Base-by-base conservation (phyloP, 1,140 invertebrate species). In the Oedothorax gibbosus region DNA sequence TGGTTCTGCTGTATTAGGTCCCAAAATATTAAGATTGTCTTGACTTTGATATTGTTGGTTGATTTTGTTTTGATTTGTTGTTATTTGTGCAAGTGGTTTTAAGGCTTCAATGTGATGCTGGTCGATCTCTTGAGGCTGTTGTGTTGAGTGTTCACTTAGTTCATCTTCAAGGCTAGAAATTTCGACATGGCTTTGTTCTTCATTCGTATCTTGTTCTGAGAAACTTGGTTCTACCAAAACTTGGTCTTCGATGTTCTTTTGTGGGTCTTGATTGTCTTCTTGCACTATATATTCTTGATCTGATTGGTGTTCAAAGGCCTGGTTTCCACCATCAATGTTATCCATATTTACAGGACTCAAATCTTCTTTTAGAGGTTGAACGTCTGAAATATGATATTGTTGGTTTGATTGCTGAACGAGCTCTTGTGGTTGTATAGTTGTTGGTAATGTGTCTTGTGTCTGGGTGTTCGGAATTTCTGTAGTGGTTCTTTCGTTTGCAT, bases 41-140 rank as follows among this genome's bases (percentile, higher is more conserved):
- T 68, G 20, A 49, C 35, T 60, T 14, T 79, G 62, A 68, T 20
- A 10, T 20, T 54, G 14, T 1, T 75, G 72, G 57, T 57, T 57
- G 51, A 53, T 60, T 68, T 12, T 12, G 54, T 11, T 66, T 62
- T 12, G 78, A 10, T 18, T 68, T 11, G 78, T 81, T 60, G 60
- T 49, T 20, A 81, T 60, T 60, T 81, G 78, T 18, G 78, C 78
- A 12, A 81, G 7, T 9, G 78, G 78, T 20, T 81, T 71, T 10
- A 81, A 71, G 60, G 78, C 78, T 10, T 81, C 78, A 18, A 65
- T 21, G 49, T 35, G n/a, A n/a, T 60, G 20, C 9, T 81, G 66
- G 0, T 81, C 66, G 51, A 71, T 50, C 15, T 69, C 54, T 79
- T 79, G 64, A 51, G 14, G 10, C 62, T 50, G 60, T 9, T 77